phyloP scores from a whole-genome alignment of 2,888 invertebrate species.

The Ametastegia equiseti region DNA sequence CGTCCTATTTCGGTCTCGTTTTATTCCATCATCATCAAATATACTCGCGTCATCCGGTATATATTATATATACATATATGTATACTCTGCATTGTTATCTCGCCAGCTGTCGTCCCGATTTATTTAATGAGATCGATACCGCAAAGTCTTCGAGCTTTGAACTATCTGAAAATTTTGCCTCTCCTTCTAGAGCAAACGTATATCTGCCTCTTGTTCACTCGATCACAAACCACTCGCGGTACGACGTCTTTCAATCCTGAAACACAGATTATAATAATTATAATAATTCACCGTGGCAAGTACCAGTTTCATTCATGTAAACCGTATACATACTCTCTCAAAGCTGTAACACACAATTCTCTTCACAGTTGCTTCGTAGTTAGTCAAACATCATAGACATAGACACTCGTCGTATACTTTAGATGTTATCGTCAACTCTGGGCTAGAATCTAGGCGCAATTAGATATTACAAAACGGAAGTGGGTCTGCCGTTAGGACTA shows the following conservation, averaged over 20 bases:
- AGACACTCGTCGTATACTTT: slow-evolving; percentile 3
- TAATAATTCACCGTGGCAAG: not conserved
- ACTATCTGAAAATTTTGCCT: not conserved
- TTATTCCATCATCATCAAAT: slow-evolving; percentile 37
- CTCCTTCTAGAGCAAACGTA: not conserved
- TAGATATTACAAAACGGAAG: not conserved
- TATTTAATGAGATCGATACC: slow-evolving; percentile 46
- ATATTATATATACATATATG: not conserved
- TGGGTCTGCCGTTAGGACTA: too few species aligned
- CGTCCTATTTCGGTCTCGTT: slow-evolving; percentile 28
- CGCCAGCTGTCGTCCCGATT: slow-evolving; percentile 42
- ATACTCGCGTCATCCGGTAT: slow-evolving; percentile 31
- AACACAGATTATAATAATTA: not conserved
- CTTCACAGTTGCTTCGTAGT: slow-evolving; percentile 16
- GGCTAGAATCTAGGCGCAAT: slow-evolving; percentile 1
- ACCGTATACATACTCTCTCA: not conserved
- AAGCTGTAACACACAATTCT: not conserved
- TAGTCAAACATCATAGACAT: too few species aligned
- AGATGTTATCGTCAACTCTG: slow-evolving; percentile 13
- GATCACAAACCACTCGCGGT: not conserved
- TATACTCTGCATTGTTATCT: slow-evolving; percentile 46
- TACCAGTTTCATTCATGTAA: not conserved
- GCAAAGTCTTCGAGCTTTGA: not conserved
- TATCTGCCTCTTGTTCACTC: not conserved
- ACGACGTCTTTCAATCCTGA: not conserved